Evolutionary conservation across 1,140 invertebrate species (phyloP).

Genomic region (Magallana ariakensis): DNA sequence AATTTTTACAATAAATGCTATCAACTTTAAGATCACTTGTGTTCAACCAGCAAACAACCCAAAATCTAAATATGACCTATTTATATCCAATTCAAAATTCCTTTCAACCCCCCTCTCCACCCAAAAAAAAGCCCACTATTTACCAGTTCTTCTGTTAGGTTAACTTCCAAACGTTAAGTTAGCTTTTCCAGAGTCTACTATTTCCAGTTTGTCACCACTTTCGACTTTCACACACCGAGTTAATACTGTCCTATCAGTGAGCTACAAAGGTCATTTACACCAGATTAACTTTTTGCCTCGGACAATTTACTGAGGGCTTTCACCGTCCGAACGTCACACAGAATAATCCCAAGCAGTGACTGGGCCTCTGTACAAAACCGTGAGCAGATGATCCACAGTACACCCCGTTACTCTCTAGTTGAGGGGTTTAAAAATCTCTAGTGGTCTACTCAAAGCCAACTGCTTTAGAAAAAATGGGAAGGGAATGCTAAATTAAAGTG

Average conservation of each 20-base stretch:
- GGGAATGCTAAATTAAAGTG: constrained; percentile 21
- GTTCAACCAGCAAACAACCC: too few species aligned
- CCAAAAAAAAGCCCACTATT: background rate
- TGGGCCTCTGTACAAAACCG: background rate
- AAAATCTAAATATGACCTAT: too few species aligned
- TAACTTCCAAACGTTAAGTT: too few species aligned
- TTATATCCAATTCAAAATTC: background rate
- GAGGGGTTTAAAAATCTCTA: constrained; percentile 28
- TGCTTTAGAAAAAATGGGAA: constrained; percentile 20
- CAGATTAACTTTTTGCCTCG: background rate
- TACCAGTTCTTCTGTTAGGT: too few species aligned
- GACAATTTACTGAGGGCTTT: background rate
- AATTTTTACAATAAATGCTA: too few species aligned
- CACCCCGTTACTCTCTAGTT: background rate
- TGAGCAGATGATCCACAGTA: constrained; percentile 8
- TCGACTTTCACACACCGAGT: too few species aligned
- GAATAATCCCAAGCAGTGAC: background rate
- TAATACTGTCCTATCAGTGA: background rate
- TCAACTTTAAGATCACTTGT: too few species aligned
- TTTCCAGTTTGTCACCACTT: too few species aligned
- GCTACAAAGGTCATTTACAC: constrained; percentile 1
- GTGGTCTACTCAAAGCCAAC: constrained; percentile 7
- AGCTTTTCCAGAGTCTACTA: too few species aligned
- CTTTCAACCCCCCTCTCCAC: background rate
- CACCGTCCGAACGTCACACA: background rate